These are phyloP conservation scores for Panthera tigris DNA, from an alignment of 2,113 vertebrate genomes.

Conservation along the genomic window DNA sequence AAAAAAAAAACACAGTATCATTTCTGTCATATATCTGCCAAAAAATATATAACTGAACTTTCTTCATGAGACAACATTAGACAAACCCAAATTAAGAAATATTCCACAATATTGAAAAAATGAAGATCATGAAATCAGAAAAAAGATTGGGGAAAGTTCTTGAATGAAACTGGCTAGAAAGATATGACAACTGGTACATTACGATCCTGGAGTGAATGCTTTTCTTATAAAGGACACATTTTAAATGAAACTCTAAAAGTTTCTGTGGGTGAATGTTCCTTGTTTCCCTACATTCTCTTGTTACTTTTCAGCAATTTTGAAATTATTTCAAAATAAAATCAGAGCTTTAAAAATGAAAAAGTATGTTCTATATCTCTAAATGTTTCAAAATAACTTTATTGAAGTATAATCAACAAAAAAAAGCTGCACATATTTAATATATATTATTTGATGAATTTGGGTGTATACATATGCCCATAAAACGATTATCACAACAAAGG, in stretches of 20 bases:
- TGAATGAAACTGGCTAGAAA: neutral
- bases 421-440: neutral
- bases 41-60: neutral
- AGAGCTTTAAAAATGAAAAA: neutral
- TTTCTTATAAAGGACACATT: neutral
- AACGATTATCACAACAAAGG: neutral
- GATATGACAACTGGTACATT: neutral
- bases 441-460: neutral
- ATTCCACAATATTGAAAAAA: neutral
- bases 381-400: neutral
- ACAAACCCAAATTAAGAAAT: neutral
- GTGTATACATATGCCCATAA: neutral
- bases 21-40: neutral
- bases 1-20: neutral
- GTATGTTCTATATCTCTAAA: neutral
- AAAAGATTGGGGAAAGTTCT: neutral
- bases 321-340: conserved; percentile 16
- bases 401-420: neutral
- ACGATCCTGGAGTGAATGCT: neutral
- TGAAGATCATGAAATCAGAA: neutral
- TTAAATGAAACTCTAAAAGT: neutral
- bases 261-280: neutral
- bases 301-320: neutral
- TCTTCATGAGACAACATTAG: neutral
- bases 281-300: neutral